Base-by-base conservation (phyloP, 1,140 invertebrate genomes). In the Rhyzopertha dominica region DNA sequence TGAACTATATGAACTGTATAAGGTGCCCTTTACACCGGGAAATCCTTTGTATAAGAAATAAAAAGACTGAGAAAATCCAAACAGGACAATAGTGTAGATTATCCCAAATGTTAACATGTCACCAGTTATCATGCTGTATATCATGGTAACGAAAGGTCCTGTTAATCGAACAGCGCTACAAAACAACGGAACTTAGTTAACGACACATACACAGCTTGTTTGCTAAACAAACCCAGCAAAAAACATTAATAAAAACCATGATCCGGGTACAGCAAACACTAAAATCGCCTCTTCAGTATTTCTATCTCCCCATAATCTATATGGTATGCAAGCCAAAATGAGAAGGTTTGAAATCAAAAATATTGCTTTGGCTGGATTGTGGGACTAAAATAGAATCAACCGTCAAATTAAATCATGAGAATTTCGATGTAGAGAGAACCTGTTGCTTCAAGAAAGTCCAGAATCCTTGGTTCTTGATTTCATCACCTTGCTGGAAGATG, bases 21-120 rank as follows among this genome's bases (percentile, higher is more conserved):
- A 73, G 14, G 90, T 83, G 24, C 75, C 80, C 63, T 84, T 81
- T 16, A 85, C 81, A 45, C 82, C 80, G 1, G 88, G 87, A 68
- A 87, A 90, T 34, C 90, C 90, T 74, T 92, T 95, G 66, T 95
- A 96, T 1, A 99, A 76, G 67, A 97, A 98, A 71, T 84, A 98
- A 70, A 98, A 98, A 2, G 91, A 92, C 72, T 95, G 90, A 10
- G 92, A 92, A 71, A 98, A 98, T 12, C 88, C 93, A 55, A 95
- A 86, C 0, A 98, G 71, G 25, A 98, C 86, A 51, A 99, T 88
- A 50, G 79, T 79, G 66, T 95, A 97, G 66, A 98, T 98, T 43
- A 98, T 95, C 39, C 88, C 88, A 67, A 98, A 98, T 22, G 92
- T 94, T 57, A 96, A 81, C 90, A 98, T 94, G 70, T 98, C 95